These are phyloP conservation scores for Trilocha varians DNA, from an alignment of 2,888 invertebrate species.

Conservation along the genomic window DNA sequence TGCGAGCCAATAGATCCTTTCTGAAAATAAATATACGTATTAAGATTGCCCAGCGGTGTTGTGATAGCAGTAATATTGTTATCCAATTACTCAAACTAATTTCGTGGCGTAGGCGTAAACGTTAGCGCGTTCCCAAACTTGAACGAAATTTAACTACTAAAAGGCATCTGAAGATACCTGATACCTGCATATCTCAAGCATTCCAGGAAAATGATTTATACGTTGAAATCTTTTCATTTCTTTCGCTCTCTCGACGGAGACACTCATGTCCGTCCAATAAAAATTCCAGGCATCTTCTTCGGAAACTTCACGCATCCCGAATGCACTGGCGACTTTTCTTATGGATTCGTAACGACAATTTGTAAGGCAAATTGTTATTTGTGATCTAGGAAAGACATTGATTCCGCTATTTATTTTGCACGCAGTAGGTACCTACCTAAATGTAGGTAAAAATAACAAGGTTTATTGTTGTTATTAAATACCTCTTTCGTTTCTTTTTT, in stretches of 20 bases:
- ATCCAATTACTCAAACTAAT: too few relatives aligned
- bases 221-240: conserved; percentile 94
- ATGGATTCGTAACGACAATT: conserved; percentile 85
- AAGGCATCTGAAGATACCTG: too few relatives aligned
- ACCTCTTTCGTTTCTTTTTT: conserved; percentile 65
- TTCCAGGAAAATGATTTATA: conserved; percentile 94
- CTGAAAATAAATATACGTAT: too few relatives aligned
- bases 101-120: too few relatives aligned
- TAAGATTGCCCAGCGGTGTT: too few relatives aligned
- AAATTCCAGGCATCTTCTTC: conserved; percentile 91
- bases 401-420: too few relatives aligned
- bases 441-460: too few relatives aligned
- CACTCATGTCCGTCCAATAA: conserved; percentile 91
- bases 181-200: conserved; percentile 85
- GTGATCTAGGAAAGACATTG: conserved; percentile 49
- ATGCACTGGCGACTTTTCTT: conserved; percentile 77
- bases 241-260: conserved; percentile 88
- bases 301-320: conserved; percentile 83
- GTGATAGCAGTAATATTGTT: too few relatives aligned
- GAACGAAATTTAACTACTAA: too few relatives aligned
- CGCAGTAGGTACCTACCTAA: too few relatives aligned
- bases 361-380: conserved; percentile 77
- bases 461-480: too few relatives aligned
- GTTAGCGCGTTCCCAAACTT: too few relatives aligned
- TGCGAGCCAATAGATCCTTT: conserved; percentile 90